Evolutionary conservation across 2,888 invertebrate species (phyloP), one percentile per base, ranked within the genome.

Genomic region (Lithophane ornitopus): DNA sequence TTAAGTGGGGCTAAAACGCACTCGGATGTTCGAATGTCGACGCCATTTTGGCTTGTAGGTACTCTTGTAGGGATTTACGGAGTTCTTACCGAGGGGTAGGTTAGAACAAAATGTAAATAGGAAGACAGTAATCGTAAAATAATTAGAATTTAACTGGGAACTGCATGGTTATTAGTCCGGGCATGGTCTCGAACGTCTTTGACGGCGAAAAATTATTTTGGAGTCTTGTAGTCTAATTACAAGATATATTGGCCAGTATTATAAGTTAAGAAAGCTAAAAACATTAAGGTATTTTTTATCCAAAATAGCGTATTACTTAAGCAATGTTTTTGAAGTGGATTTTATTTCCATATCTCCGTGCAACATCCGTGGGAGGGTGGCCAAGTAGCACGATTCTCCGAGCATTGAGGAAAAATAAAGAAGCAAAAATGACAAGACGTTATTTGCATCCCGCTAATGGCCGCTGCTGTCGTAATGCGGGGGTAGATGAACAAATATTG

Each of bases 371-470:
- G 81, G 85, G 87, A 89, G 88, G 86, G 89, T 84, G 83, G 84
- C 90, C 90, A 89, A 92, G 91, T 91, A 89, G 92, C 92, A 85
- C 88, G 89, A 91, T 90, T 90, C 91, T 91, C 89, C 87, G 89
- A 86, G 90, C 91, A 92, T 93, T 90, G 92, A 93, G 92, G 91
- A 92, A 94, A 95, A 95, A 96, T 95, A 96, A 96, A 95, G 94
- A 95, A 95, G 95, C 94, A 94, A 95, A 96, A 96, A 95, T 95
- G 95, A 95, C 96, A 96, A 96, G 96, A 96, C 95, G 96, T 94
- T 96, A 96, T 96, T 96, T 96, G 96, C 96, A 96, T 96, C 95
- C 91, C 94, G 94, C 96, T 96, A 96, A 96, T 96, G 96, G 96
- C 92, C 91, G 93, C 92, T 89, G 92, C 93, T 92, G 92, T 90